Evolutionary conservation across 2,113 vertebrate genomes (phyloP).

Genomic region (Pelusios castaneus): DNA sequence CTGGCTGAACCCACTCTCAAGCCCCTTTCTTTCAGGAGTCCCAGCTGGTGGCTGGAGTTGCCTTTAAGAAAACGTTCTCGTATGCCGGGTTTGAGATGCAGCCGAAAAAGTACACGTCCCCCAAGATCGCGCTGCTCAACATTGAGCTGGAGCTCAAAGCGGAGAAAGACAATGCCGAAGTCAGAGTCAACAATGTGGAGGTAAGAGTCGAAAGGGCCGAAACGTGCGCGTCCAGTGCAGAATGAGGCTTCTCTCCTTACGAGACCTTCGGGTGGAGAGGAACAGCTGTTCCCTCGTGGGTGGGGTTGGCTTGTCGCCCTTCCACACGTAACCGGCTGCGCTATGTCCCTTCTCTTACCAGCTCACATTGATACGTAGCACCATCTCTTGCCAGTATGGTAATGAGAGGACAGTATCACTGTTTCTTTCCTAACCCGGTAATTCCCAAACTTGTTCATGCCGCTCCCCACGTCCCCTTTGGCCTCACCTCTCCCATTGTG

Average conservation of each 20-base stretch:
- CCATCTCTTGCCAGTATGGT: not conserved
- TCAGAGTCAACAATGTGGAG: conserved; percentile 91
- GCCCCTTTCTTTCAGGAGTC: conserved; percentile 84
- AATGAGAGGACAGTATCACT: not conserved
- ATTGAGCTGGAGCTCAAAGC: conserved; percentile 97
- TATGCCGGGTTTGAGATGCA: conserved; percentile 99
- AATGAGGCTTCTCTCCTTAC: not conserved
- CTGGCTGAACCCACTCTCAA: not conserved
- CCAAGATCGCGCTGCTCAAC: conserved; percentile 92
- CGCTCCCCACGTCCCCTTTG: not conserved
- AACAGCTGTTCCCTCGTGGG: not conserved
- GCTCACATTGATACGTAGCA: not conserved
- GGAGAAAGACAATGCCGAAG: conserved; percentile 96
- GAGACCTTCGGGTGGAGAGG: not conserved
- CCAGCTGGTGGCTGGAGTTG: conserved; percentile 91
- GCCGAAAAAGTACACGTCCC: conserved; percentile 91
- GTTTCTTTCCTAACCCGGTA: not conserved
- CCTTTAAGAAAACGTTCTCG: conserved; percentile 99
- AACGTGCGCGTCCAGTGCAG: not conserved
- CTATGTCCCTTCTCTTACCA: not conserved
- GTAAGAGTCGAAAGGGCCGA: conserved; percentile 60
- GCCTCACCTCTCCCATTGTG: not conserved
- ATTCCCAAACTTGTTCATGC: not conserved
- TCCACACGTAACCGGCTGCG: not conserved
- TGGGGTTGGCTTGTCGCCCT: not conserved